These are phyloP conservation scores for Drosophila virilis DNA, from an alignment of 1,140 invertebrate genomes.

Conservation along the genomic window DNA sequence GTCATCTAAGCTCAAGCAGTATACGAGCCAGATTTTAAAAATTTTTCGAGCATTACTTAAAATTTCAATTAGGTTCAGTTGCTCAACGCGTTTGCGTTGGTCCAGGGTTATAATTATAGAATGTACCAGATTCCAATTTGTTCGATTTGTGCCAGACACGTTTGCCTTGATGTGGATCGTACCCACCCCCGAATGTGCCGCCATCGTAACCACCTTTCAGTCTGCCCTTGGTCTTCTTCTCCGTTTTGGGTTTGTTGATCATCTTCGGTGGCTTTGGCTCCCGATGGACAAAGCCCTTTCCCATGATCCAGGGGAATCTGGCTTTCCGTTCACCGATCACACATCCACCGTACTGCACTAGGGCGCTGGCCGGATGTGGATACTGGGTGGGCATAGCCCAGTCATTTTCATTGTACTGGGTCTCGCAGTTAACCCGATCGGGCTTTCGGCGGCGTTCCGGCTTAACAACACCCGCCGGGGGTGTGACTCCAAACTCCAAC, in stretches of 20 bases:
- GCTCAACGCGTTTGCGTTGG: background rate
- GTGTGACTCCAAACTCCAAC: slow-evolving; percentile 80
- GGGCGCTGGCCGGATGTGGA: slow-evolving; percentile 62
- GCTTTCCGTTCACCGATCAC: slow-evolving; percentile 55
- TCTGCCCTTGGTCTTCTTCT: slow-evolving; percentile 14
- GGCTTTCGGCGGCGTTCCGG: slow-evolving; percentile 39
- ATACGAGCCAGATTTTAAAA: background rate
- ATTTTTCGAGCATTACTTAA: slow-evolving; percentile 17
- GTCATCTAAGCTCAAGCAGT: background rate
- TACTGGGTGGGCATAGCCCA: slow-evolving; percentile 59
- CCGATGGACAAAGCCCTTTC: slow-evolving; percentile 53
- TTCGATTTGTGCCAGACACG: slow-evolving; percentile 26
- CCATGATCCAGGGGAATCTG: slow-evolving; percentile 49
- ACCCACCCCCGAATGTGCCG: background rate
- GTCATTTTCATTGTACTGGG: slow-evolving; percentile 72
- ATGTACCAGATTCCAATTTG: rapidly evolving
- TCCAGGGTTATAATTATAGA: background rate
- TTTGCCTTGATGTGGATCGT: background rate
- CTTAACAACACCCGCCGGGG: slow-evolving; percentile 75
- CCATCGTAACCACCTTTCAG: slow-evolving; percentile 15
- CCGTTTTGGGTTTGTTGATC: slow-evolving; percentile 18
- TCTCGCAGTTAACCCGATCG: slow-evolving; percentile 51
- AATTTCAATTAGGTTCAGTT: slow-evolving; percentile 12
- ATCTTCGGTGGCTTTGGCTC: slow-evolving; percentile 36
- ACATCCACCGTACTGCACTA: slow-evolving; percentile 52